Evolutionary conservation across 2,888 invertebrate genomes (phyloP).

Genomic region (Malthinus flaveolus): DNA sequence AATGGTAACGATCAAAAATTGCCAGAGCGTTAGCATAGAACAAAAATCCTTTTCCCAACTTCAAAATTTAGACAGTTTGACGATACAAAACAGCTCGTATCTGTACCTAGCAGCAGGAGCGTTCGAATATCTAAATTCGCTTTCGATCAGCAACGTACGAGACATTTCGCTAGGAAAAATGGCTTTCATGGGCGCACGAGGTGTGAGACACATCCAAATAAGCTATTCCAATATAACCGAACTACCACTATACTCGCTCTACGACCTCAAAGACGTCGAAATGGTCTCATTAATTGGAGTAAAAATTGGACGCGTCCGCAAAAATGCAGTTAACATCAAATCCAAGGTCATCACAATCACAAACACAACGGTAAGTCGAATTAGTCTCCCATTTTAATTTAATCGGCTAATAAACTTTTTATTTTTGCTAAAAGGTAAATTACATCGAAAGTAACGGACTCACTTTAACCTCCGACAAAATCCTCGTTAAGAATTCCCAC

Average conservation of each 20-base stretch:
- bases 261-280: slow-evolving; percentile 14
- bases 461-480: slow-evolving; percentile 4
- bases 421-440: slow-evolving; percentile 13
- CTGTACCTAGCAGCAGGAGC: slow-evolving; percentile 16
- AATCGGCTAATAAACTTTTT: not conserved
- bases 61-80: slow-evolving; percentile 10
- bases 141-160: slow-evolving; percentile 19
- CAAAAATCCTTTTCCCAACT: slow-evolving; percentile 19
- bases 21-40: slow-evolving; percentile 14
- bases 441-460: slow-evolving; percentile 9
- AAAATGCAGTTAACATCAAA: slow-evolving; percentile 11
- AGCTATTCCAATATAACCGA: slow-evolving; percentile 15
- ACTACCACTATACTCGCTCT: slow-evolving; percentile 12
- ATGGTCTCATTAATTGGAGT: slow-evolving; percentile 8
- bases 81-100: slow-evolving; percentile 12
- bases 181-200: slow-evolving; percentile 23
- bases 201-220: slow-evolving; percentile 17
- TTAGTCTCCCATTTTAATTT: not conserved
- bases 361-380: slow-evolving; percentile 9
- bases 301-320: slow-evolving; percentile 10
- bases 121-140: slow-evolving; percentile 16
- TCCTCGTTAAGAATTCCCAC: slow-evolving; percentile 5
- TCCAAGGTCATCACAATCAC: slow-evolving; percentile 9
- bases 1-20: slow-evolving; percentile 17
- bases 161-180: slow-evolving; percentile 18